Evolutionary conservation across 2,888 invertebrate species (phyloP), one percentile per base, ranked within the genome.

Genomic region (Plemyria rubiginata): DNA sequence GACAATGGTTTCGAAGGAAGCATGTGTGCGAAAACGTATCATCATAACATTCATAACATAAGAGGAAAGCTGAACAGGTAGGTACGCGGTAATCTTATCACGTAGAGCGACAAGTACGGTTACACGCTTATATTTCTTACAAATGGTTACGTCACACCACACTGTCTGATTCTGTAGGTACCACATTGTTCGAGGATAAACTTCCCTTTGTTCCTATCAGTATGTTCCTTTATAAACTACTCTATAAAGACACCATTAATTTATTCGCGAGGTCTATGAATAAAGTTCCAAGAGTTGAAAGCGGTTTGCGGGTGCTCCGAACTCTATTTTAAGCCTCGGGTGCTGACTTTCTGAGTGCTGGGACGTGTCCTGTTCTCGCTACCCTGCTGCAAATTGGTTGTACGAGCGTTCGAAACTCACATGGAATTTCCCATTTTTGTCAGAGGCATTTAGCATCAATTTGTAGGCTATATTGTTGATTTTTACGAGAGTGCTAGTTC

Each of bases 311-410:
- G 81, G 77, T 78, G 74, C 72, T 75, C 60, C 63, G 70, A 74
- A 70, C 77, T 80, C 78, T 81, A 82, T 86, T 86, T 86, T 82
- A 85, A 85, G 86, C 86, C 70, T 70, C 71, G 76, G 77, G 80
- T 78, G 78, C 76, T 79, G 82, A 83, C 82, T 80, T 79, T 78
- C 79, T 81, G 82, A 90, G 90, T 89, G 89, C 87, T 85, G 84
- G 88, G 81, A 82, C 81, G 73, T 89, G 90, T 90, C 81, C 74
- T 70, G 74, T 70, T 59, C 68, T 66, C 70, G 69, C 64, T 55
- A 67, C 70, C 51, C 46, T 52, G 56, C 66, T 54, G 51, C 53
- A 61, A 54, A 54, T 66, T 66, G 41, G 59, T 55, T n/a, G 43
- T 58, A 13, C 45, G 54, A 54, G 22, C 13, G 13, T 40, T 53